Conservation (phyloP, 2,888 invertebrate species). For the Pammene fasciana region DNA sequence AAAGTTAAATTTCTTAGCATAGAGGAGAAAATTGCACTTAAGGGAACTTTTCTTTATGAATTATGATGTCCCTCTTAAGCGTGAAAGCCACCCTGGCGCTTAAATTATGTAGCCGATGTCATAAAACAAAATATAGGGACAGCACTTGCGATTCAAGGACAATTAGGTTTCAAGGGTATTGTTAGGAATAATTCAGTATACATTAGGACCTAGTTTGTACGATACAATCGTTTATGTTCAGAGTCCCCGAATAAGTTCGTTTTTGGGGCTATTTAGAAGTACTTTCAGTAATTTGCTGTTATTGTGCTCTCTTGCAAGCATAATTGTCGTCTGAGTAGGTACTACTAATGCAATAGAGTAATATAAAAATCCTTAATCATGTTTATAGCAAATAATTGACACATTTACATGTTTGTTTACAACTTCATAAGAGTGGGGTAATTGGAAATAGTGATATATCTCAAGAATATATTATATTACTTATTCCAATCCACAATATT, state of each 20-base stretch:
- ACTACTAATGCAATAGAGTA: neutral
- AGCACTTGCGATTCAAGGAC: slow-evolving; percentile 5
- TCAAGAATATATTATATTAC: too few relatives aligned
- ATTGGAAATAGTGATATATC: too few relatives aligned
- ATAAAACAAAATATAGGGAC: slow-evolving; percentile 32
- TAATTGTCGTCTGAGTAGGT: neutral
- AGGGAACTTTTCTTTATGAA: slow-evolving; percentile 39
- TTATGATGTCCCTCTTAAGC: slow-evolving; percentile 25
- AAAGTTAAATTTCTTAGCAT: slow-evolving; percentile 36
- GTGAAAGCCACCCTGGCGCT: slow-evolving; percentile 15
- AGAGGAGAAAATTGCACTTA: slow-evolving; percentile 35
- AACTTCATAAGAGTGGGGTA: too few relatives aligned
- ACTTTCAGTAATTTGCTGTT: slow-evolving; percentile 1
- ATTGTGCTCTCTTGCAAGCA: neutral
- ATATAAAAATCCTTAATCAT: too few relatives aligned
- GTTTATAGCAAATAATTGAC: too few relatives aligned
- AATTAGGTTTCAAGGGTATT: slow-evolving; percentile 3
- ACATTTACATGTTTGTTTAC: too few relatives aligned
- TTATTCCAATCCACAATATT: too few relatives aligned
- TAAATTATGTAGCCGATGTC: slow-evolving; percentile 26
- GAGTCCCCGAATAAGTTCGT: neutral
- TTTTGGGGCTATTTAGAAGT: neutral
- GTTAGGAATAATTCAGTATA: slow-evolving; percentile 10
- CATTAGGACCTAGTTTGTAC: slow-evolving; percentile 11
- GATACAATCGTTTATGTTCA: neutral